Evolutionary conservation across 2,888 invertebrate genomes (phyloP).

Genomic region (Thumatha senex): DNA sequence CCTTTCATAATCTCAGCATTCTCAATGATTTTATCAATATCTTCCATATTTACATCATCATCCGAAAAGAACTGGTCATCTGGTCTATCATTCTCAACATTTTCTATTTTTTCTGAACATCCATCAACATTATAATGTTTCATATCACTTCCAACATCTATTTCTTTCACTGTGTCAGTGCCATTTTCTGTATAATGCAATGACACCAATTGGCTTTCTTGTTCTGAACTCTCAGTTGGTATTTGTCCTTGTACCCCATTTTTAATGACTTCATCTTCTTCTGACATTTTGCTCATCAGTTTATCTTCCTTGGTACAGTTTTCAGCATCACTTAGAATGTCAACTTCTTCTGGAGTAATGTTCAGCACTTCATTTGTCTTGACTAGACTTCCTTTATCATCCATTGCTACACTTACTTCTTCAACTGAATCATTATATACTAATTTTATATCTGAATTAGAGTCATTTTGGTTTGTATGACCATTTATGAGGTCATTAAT

Average conservation of each 20-base stretch:
- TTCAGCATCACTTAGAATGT: neutral
- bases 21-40: constrained; percentile 67
- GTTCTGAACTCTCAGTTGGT: constrained; percentile 13
- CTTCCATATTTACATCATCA: constrained; percentile 63
- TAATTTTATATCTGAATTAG: constrained; percentile 39
- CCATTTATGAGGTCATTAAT: neutral
- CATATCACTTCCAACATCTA: neutral
- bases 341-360: constrained; percentile 1
- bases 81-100: constrained; percentile 31
- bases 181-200: constrained; percentile 29
- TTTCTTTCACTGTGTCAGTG: constrained; percentile 9
- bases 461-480: constrained; percentile 24
- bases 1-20: constrained; percentile 61
- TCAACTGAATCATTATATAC: constrained; percentile 42
- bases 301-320: constrained; percentile 13
- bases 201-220: constrained; percentile 31
- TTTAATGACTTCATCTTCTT: constrained; percentile 4
- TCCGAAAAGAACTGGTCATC: constrained; percentile 52
- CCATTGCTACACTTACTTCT: constrained; percentile 35
- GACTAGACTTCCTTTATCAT: constrained; percentile 12
- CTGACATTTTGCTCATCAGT: constrained; percentile 4
- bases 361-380: constrained; percentile 12
- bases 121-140: neutral
- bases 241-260: constrained; percentile 8
- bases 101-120: constrained; percentile 17